Evolutionary conservation across 1,140 invertebrate genomes (phyloP), one percentile per base, ranked within the genome.

Genomic region (Maniola jurtina): DNA sequence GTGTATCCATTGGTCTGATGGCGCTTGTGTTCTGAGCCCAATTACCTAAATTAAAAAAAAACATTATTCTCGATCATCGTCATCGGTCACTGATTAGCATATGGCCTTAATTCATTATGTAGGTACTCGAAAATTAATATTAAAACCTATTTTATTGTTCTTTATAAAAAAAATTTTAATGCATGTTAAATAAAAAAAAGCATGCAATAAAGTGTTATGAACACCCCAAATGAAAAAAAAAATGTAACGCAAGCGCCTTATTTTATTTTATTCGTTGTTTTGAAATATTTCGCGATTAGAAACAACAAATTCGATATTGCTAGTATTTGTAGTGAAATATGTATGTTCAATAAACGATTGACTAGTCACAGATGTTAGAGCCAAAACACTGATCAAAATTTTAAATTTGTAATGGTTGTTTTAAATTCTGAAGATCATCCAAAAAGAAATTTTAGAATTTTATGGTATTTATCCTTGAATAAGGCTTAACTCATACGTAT

Each of bases 11-110:
- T 78, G 79, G 80, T 73, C 78, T 67, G 71, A 68, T 61, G 77
- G 77, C 83, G 84, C 77, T 86, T 86, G 84, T 81, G 85, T 86
- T 77, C 64, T 79, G 70, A 45, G 42, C 42, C 42, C 13, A 7
- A 45, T 9, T 45, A n/a, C 9, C 42, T 45, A 13, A 45, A 13
- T 11, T 2, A 45, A 13, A 8, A 45, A 45, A 11, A 2, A 11
- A 13, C 11, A 45, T 25, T 4, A 4, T 2, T 25, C 25, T 25
- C 25, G 25, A 13, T 47, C 14, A 0, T 48, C 47, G 13, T 48
- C 16, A 48, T n/a, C 8, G 47, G 47, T 15, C 47, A 14, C n/a
- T 48, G 13, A 45, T 13, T 13, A 8, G 42, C 42, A 45, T 45
- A 45, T 13, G 42, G 42, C 42, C 42, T 45, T 45, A 45, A 45